phyloP scores from a whole-genome alignment of 2,888 invertebrate genomes.

The Lasioglossum morio region DNA sequence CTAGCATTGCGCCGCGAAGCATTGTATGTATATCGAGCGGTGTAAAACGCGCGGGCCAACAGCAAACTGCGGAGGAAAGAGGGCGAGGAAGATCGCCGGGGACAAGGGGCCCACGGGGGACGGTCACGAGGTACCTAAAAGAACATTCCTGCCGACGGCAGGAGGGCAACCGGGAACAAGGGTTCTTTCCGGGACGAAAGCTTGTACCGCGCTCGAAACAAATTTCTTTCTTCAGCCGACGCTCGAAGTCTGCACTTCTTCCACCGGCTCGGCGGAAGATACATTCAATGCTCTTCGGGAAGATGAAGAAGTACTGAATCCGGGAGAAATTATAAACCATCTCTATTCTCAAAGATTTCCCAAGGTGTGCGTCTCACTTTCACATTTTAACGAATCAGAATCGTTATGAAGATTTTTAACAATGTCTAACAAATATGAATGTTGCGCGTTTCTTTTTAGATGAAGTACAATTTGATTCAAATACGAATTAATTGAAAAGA shows the following conservation, averaged over 20 bases:
- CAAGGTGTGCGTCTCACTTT: too few species aligned
- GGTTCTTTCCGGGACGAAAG: neutral
- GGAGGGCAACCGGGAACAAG: neutral
- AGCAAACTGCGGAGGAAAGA: neutral
- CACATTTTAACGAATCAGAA: too few species aligned
- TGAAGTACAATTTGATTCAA: too few species aligned
- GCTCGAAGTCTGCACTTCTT: neutral
- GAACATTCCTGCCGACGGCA: conserved; percentile 55
- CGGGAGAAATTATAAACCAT: neutral
- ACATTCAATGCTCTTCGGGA: neutral
- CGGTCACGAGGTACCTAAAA: conserved; percentile 52
- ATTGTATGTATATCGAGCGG: conserved; percentile 82
- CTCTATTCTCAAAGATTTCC: too few species aligned
- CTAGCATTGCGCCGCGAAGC: conserved; percentile 74
- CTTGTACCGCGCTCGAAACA: neutral
- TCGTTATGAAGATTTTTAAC: too few species aligned
- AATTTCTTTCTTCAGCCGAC: neutral
- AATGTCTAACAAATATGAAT: too few species aligned
- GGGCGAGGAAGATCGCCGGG: conserved; percentile 1
- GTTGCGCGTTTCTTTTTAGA: too few species aligned
- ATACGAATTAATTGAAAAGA: too few species aligned
- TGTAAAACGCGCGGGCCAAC: conserved; percentile 45
- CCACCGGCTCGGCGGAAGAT: neutral
- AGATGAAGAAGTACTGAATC: neutral
- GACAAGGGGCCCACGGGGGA: neutral